phyloP scores from a whole-genome alignment of 2,113 vertebrate species.

The Oryzias melastigma region DNA sequence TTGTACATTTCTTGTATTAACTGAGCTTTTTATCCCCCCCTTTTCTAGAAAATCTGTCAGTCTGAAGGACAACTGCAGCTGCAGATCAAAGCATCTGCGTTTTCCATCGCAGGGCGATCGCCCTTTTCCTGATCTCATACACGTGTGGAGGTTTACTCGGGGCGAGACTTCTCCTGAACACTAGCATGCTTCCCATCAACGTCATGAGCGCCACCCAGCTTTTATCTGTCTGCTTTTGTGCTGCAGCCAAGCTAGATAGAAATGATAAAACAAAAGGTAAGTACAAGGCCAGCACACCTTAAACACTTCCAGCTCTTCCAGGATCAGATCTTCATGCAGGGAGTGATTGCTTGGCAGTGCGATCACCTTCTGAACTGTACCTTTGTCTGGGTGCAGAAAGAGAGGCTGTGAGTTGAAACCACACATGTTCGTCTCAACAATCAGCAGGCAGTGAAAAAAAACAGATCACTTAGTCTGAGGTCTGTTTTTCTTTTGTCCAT shows the following conservation, averaged over 20 bases:
- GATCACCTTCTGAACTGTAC: constrained; percentile 93
- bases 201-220: constrained; percentile 34
- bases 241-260: constrained; percentile 35
- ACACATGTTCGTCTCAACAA: constrained; percentile 6
- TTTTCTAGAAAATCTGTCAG: too few relatives aligned
- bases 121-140: constrained; percentile 13
- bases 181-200: constrained; percentile 51
- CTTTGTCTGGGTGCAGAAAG: constrained; percentile 82
- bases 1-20: too few relatives aligned
- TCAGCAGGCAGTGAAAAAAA: constrained; percentile 7
- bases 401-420: constrained; percentile 6
- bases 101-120: constrained; percentile 25
- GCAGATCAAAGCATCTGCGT: constrained; percentile 28
- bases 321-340: constrained; percentile 88
- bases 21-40: too few relatives aligned
- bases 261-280: background rate
- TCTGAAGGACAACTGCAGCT: background rate
- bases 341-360: constrained; percentile 89
- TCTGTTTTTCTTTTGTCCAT: constrained; percentile 29
- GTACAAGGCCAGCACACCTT: constrained; percentile 79
- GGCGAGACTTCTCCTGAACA: constrained; percentile 14
- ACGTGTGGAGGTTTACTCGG: constrained; percentile 20
- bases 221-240: constrained; percentile 43
- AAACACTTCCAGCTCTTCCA: constrained; percentile 97
- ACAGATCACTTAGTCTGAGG: constrained; percentile 6